Base-by-base conservation (phyloP, 2,797 vertebrate genomes). In the Anguilla marmorata region DNA sequence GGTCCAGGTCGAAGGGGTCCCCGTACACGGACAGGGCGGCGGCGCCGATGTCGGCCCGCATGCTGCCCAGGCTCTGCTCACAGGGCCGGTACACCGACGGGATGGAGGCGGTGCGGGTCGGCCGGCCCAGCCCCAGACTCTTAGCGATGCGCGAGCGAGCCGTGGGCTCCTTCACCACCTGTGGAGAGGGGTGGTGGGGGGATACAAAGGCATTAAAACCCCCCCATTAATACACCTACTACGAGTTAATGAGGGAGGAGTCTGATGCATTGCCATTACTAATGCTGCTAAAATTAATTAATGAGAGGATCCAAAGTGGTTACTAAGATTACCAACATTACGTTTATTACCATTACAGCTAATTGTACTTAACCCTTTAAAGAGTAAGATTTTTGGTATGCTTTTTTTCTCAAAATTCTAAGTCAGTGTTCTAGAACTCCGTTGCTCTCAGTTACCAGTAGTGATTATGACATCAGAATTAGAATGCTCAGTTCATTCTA, bases 11-110 rank as follows among this genome's bases (percentile, higher is more conserved):
- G 74, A 96, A 97, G 0, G 98, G 97, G 92, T 98, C 97, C 91
- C 98, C 98, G 76, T 98, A 98, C 56, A 99, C 96, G 0, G 98
- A 99, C 2, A 99, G 95, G 7, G 98, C 96, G 41, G 98, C 97
- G 52, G 97, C 98, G 7, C 98, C 99, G 0, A 99, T 99, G 89
- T 99, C 98, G 0, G 97, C 96, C 37, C 98, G 96, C 98, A 99
- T 97, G 89, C 93, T 94, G 66, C 97, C 97, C 50, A 99, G 94
- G 0, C 97, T 97, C 72, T 97, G 95, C 87, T 99, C 98, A 0
- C 88, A 52, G 0, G 97, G 96, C 85, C 95, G 96, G 91, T 96
- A 97, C 21, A 99, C 91, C 0, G 97, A 96, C 0, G 98, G 98
- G 33, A 98, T 79, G 0, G 95, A 96, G 45, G 95, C 93, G 37